phyloP scores from a whole-genome alignment of 2,888 invertebrate species.

The Corbicula japonica region DNA sequence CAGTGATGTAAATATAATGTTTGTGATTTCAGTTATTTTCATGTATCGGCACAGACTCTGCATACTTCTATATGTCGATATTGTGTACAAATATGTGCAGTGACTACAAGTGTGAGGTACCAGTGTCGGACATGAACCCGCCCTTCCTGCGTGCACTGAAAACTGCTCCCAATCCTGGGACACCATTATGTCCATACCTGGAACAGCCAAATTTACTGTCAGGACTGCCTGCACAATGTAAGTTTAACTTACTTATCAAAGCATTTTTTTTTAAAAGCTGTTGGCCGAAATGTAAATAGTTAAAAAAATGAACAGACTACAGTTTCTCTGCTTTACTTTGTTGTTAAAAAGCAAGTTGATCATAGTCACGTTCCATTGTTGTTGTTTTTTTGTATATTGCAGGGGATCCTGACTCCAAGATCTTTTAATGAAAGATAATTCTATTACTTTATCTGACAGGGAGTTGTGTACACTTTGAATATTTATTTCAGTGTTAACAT shows the following conservation, averaged over 20 bases:
- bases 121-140: constrained; percentile 76
- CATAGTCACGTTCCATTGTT: too few species aligned
- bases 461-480: too few species aligned
- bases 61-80: constrained; percentile 72
- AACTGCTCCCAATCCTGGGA: constrained; percentile 73
- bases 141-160: constrained; percentile 81
- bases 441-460: too few species aligned
- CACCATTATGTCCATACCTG: constrained; percentile 78
- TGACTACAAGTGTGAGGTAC: constrained; percentile 78
- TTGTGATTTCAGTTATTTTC: constrained; percentile 75
- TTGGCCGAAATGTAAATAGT: too few species aligned
- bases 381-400: too few species aligned
- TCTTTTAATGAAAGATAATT: too few species aligned
- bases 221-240: constrained; percentile 83
- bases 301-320: too few species aligned
- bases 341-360: too few species aligned
- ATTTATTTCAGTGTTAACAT: constrained; percentile 82
- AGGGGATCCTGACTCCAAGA: too few species aligned
- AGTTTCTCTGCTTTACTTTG: too few species aligned
- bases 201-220: constrained; percentile 83
- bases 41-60: constrained; percentile 61
- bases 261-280: not conserved
- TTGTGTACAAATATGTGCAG: constrained; percentile 74
- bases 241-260: constrained; percentile 41
- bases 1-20: too few species aligned